Evolutionary conservation across 2,888 invertebrate genomes (phyloP), one percentile per base, ranked within the genome.

Genomic region (Pardosa pseudoannulata): DNA sequence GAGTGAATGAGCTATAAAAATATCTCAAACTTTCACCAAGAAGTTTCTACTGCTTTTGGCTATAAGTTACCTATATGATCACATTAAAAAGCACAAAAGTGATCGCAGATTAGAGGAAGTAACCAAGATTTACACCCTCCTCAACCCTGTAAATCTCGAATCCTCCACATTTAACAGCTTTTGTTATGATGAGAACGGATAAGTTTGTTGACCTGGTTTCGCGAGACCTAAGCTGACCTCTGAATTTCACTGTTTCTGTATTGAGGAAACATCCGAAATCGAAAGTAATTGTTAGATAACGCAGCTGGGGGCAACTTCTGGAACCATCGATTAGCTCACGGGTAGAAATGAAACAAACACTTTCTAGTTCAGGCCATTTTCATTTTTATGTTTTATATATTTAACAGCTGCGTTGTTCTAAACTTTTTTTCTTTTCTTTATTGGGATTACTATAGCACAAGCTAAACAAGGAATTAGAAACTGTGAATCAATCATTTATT

Each of bases 301-400:
- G 23, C 2, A 56, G 23, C 19, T 23, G 16, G 56, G 56, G 19
- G 5, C 23, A 19, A 23, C 5, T 56, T 19, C 5, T 56, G 16
- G 23, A 19, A 56, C 2, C 56, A 56, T 56, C 56, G 3, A 3
- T 23, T 23, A 23, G 56, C 56, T 11, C 23, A 5, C 23, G 23
- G 56, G 56, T 6, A 23, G 23, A 56, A 56, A 56, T 56, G 56
- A 23, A 56, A 56, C 56, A 56, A 56, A 56, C 11, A 56, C 23
- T 2, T n/a, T 16, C 46, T 16, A 36, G 36, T 5, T 9, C 36
- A 36, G 5, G 5, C 5, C 5, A 36, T 9, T 36, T 36, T 36
- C 36, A 7, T 9, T 36, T 36, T 36, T 9, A 36, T 36, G 5
- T 36, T 9, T 36, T 36, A 5, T 36, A 36, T 36, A 9, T 36